These are phyloP conservation scores for Oncorhynchus nerka DNA, from an alignment of 2,113 vertebrate genomes.

Conservation along the genomic window DNA sequence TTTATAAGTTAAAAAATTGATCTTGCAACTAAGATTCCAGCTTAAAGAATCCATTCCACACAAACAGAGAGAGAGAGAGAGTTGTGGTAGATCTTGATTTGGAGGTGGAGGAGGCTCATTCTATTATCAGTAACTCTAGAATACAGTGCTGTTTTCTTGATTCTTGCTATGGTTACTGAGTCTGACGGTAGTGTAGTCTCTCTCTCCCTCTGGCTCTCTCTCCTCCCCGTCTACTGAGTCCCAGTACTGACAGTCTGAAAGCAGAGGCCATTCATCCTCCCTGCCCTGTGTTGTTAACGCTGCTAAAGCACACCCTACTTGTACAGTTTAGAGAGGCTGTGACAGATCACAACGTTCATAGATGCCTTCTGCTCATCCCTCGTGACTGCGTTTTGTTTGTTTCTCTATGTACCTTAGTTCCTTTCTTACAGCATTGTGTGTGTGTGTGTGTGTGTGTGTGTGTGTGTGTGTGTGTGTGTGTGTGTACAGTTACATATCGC, in stretches of 20 bases:
- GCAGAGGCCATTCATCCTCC: constrained; percentile 24
- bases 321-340: neutral
- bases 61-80: no score
- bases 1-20: no score
- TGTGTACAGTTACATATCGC: neutral
- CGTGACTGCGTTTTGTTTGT: neutral
- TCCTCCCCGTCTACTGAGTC: neutral
- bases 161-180: constrained; percentile 34
- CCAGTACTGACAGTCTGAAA: constrained; percentile 28
- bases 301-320: constrained; percentile 1
- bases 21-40: no score
- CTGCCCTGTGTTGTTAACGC: constrained; percentile 26
- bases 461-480: constrained; percentile 8
- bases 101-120: neutral
- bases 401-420: neutral
- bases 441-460: neutral
- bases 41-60: no score
- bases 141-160: constrained; percentile 31
- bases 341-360: neutral
- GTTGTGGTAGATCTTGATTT: no score
- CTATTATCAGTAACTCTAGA: constrained; percentile 25
- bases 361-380: neutral
- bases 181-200: constrained; percentile 2
- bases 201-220: constrained; percentile 8
- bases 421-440: neutral